phyloP scores from a whole-genome alignment of 1,140 invertebrate species.

The Ceratina australensis region DNA sequence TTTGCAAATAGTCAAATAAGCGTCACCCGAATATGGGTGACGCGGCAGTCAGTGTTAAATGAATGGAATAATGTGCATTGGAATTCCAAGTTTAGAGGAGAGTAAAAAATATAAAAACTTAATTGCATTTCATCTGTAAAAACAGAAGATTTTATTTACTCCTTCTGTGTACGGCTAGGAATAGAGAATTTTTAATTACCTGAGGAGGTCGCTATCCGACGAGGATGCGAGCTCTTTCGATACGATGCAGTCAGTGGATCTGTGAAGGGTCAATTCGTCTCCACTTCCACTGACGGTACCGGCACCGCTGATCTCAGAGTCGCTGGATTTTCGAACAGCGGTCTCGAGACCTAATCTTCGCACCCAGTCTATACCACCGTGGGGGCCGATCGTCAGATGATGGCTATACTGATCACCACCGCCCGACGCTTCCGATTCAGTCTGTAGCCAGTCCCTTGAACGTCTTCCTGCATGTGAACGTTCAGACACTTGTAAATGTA shows the following conservation, averaged over 20 bases:
- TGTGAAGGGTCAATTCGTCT: constrained; percentile 80
- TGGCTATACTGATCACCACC: constrained; percentile 76
- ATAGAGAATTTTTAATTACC: too few relatives aligned
- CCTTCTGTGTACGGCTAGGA: too few relatives aligned
- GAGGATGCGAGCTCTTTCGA: constrained; percentile 82
- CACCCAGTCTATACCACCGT: constrained; percentile 84
- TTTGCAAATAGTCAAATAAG: too few relatives aligned
- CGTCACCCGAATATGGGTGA: too few relatives aligned
- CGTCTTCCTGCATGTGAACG: constrained; percentile 68
- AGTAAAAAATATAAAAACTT: too few relatives aligned
- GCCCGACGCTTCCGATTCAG: constrained; percentile 72
- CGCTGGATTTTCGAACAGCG: constrained; percentile 76
- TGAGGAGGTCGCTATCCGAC: constrained; percentile 82
- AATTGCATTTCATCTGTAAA: too few relatives aligned
- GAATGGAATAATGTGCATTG: too few relatives aligned
- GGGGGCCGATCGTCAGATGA: constrained; percentile 83
- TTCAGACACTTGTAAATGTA: neutral
- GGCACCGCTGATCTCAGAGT: constrained; percentile 77
- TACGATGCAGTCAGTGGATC: constrained; percentile 85
- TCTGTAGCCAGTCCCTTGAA: constrained; percentile 73
- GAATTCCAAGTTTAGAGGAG: too few relatives aligned
- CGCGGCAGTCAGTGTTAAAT: too few relatives aligned
- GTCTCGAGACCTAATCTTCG: constrained; percentile 78
- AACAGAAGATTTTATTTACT: too few relatives aligned
- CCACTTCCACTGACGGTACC: constrained; percentile 75